phyloP scores from a whole-genome alignment of 2,888 invertebrate species.

The Corbicula japonica region DNA sequence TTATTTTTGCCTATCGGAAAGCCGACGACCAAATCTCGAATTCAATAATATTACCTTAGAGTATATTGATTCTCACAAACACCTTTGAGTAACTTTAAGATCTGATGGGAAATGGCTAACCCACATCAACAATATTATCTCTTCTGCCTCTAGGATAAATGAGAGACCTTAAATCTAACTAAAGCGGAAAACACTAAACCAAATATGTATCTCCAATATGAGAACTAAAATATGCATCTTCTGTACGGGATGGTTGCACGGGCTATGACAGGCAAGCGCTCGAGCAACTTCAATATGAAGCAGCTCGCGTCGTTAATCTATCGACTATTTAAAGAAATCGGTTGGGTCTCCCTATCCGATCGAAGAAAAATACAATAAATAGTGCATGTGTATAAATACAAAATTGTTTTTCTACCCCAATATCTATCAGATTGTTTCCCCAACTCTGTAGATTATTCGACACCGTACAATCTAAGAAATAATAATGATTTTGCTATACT shows the following conservation, averaged over 20 bases:
- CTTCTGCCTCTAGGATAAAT: slow-evolving; percentile 25
- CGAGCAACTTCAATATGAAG: slow-evolving; percentile 27
- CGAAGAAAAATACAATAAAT: slow-evolving; percentile 7
- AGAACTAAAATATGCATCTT: not conserved
- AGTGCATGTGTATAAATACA: not conserved
- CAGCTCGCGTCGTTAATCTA: slow-evolving; percentile 19
- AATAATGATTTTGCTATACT: too few species aligned
- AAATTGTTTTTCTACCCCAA: too few species aligned
- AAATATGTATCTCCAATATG: slow-evolving; percentile 2
- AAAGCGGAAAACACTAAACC: not conserved
- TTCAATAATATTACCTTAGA: slow-evolving; percentile 16
- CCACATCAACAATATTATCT: slow-evolving; percentile 26
- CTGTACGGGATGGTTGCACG: not conserved
- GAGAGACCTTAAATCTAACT: slow-evolving; percentile 1
- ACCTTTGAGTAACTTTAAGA: slow-evolving; percentile 25
- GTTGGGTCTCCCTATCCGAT: too few species aligned
- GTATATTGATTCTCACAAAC: slow-evolving; percentile 15
- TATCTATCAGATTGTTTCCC: too few species aligned
- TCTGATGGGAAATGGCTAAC: slow-evolving; percentile 16
- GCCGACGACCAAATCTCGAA: slow-evolving; percentile 1
- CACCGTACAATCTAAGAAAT: too few species aligned
- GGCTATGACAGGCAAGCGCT: slow-evolving; percentile 3
- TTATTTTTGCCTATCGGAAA: slow-evolving; percentile 1
- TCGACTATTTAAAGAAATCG: slow-evolving; percentile 10
- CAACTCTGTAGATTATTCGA: too few species aligned